Base-by-base conservation (phyloP, 2,888 invertebrate genomes). In the Esperia sulphurella region DNA sequence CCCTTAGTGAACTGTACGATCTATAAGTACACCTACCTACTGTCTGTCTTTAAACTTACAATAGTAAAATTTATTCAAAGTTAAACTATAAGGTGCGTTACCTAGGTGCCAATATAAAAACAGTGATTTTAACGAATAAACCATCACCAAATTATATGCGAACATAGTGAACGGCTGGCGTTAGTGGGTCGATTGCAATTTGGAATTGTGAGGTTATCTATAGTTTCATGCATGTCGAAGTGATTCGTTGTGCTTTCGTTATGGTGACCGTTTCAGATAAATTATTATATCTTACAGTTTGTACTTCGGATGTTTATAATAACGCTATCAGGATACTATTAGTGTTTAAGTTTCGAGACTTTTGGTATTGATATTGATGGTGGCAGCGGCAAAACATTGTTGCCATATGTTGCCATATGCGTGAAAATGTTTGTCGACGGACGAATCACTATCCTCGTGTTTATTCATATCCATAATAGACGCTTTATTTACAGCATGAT, bases 401-500 rank as follows among this genome's bases (percentile, higher is more conserved):
- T 85, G 63, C 90, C 90, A 57, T 90, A 90, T 83, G 90, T 76
- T 55, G 75, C n/a, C n/a, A n/a, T n/a, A n/a, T n/a, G n/a, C 71
- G 62, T 89, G 84, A 71, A 90, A 90, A 54, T 83, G 81, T 68
- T 80, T 83, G 72, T 90, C 86, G 63, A 80, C 49, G 49, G 83
- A 80, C 40, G 65, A 63, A 61, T 79, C 79, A 59, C 71, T 75
- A 58, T 71, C 75, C 55, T 71, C 75, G 43, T 67, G 72, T 55
- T 51, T 57, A 61, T 65, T 64, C 52, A 61, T 56, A 48, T 59
- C 53, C 53, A 59, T 54, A 52, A 53, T 41, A 47, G 50, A 42
- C 45, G 50, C 55, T 55, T 63, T 69, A 66, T 56, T 51, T 61
- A 65, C 65, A 63, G 58, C 55, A 60, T 63, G 64, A 57, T 71